phyloP scores from a whole-genome alignment of 1,140 invertebrate species.

The Holotrichia oblita region DNA sequence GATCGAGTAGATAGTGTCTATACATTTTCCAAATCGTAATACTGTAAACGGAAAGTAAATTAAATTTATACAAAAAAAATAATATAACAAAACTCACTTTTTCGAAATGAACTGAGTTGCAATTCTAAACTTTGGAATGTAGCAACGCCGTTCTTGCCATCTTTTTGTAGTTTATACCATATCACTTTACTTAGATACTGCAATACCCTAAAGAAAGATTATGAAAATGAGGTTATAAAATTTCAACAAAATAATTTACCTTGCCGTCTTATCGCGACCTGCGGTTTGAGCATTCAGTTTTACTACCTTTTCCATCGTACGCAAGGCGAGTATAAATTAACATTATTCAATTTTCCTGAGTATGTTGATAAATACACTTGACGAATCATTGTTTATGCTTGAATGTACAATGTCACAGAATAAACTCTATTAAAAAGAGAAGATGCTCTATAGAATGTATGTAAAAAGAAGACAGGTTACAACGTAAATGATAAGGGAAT shows the following conservation, averaged over 20 bases:
- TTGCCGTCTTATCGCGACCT: conserved; percentile 70
- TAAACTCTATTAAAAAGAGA: too few species aligned
- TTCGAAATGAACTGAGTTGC: conserved; percentile 76
- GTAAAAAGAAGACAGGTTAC: too few species aligned
- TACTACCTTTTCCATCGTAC: conserved; percentile 67
- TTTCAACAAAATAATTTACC: conserved; percentile 60
- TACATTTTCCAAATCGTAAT: conserved; percentile 81
- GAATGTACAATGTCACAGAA: too few species aligned
- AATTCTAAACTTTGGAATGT: conserved; percentile 74
- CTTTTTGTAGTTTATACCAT: conserved; percentile 71
- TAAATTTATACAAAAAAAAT: not conserved
- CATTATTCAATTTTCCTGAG: not conserved
- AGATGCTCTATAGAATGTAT: too few species aligned
- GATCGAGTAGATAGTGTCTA: conserved; percentile 81
- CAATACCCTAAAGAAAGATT: conserved; percentile 67
- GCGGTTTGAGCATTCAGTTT: conserved; percentile 70
- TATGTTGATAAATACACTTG: conserved; percentile 14
- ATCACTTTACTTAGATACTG: conserved; percentile 75
- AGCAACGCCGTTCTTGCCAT: conserved; percentile 65
- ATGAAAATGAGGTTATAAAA: conserved; percentile 41
- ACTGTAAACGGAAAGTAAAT: conserved; percentile 69
- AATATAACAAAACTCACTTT: conserved; percentile 73
- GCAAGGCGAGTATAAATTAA: not conserved
- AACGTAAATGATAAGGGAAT: too few species aligned
- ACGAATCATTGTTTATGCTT: conserved; percentile 24